Conservation (phyloP, 2,797 vertebrate genomes). For the Lophius americanus region DNA sequence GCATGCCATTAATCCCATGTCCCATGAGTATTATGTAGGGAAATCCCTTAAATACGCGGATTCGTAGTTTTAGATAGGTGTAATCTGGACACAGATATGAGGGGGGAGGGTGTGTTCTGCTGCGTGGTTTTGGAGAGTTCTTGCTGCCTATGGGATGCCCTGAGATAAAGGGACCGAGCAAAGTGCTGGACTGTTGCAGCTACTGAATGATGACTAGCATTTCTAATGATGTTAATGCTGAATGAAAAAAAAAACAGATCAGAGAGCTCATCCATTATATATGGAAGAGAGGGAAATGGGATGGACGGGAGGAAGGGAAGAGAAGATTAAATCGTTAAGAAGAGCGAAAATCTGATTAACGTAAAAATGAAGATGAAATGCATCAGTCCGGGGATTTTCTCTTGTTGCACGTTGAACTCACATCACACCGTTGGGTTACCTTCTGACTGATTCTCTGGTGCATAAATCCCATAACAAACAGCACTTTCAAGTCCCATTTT, state of each 20-base stretch:
- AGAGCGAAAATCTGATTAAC: neutral
- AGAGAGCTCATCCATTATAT: slow-evolving; percentile 35
- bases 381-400: neutral
- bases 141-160: slow-evolving; percentile 29
- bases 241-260: slow-evolving; percentile 50
- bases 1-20: too few species aligned
- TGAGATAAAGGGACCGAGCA: slow-evolving; percentile 16
- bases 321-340: neutral
- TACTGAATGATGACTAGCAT: slow-evolving; percentile 49
- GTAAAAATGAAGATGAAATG: neutral
- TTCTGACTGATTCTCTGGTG: slow-evolving; percentile 9
- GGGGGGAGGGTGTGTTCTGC: neutral
- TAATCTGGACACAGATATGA: neutral
- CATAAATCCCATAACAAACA: slow-evolving; percentile 39
- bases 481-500: slow-evolving; percentile 12
- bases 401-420: neutral
- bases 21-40: neutral
- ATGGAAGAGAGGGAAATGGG: slow-evolving; percentile 20
- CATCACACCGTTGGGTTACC: slow-evolving; percentile 2
- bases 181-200: neutral
- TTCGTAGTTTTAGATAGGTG: neutral
- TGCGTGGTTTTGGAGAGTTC: slow-evolving; percentile 1
- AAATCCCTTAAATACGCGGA: slow-evolving; percentile 13
- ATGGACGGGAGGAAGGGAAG: neutral
- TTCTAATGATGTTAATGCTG: slow-evolving; percentile 48